These are phyloP conservation scores for Apodemia mormo DNA, from an alignment of 2,888 invertebrate genomes.

Conservation along the genomic window DNA sequence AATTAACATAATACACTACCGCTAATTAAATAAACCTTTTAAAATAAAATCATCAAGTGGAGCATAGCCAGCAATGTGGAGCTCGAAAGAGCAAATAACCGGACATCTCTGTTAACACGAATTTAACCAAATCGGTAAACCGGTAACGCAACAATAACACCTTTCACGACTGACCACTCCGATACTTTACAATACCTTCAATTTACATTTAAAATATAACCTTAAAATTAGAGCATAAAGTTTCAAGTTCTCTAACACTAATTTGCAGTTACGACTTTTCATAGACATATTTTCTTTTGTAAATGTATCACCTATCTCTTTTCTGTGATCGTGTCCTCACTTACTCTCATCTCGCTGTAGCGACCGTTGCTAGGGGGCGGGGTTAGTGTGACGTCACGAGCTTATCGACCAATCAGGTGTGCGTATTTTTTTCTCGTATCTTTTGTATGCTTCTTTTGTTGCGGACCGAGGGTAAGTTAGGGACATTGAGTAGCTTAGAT, in stretches of 20 bases:
- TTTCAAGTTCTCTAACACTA: conserved; percentile 31
- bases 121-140: conserved; percentile 81
- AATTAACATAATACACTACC: background rate
- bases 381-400: conserved; percentile 68
- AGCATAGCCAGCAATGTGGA: conserved; percentile 30
- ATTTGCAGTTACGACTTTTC: conserved; percentile 39
- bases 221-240: rapidly evolving
- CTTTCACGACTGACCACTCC: conserved; percentile 74
- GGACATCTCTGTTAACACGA: conserved; percentile 76
- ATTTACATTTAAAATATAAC: conserved; percentile 35
- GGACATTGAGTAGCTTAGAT: conserved; percentile 38
- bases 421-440: conserved; percentile 62
- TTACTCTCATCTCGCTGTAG: conserved; percentile 76
- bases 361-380: conserved; percentile 79
- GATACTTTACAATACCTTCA: conserved; percentile 33
- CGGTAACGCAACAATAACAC: conserved; percentile 81
- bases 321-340: conserved; percentile 57
- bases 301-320: conserved; percentile 64
- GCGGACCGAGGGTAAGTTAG: conserved; percentile 41
- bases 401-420: conserved; percentile 60
- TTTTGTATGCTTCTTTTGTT: conserved; percentile 69
- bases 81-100: conserved; percentile 53
- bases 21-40: background rate
- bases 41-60: conserved; percentile 24
- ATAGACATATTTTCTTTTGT: conserved; percentile 39